phyloP scores from a whole-genome alignment of 2,113 vertebrate species.

The Anguilla japonica region DNA sequence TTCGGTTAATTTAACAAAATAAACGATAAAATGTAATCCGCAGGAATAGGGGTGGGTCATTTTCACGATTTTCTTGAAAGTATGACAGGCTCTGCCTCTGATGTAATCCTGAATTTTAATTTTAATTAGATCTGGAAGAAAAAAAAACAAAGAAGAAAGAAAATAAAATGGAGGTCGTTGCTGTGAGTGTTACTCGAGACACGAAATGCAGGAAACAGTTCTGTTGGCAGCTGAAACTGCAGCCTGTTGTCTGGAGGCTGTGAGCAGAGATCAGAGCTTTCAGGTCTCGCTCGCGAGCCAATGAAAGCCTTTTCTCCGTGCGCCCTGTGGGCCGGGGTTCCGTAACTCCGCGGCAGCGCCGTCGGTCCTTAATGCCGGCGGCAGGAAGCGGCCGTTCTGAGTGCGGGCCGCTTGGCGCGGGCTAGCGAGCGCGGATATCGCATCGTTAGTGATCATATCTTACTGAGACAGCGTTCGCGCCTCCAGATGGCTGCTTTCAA shows the following conservation, averaged over 20 bases:
- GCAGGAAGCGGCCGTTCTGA: not conserved
- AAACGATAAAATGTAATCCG: no score
- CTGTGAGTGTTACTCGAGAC: not conserved
- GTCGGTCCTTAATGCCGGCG: not conserved
- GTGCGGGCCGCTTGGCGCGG: not conserved
- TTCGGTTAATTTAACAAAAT: no score
- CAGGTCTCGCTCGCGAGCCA: conserved; percentile 73
- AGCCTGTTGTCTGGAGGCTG: no score
- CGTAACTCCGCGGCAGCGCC: not conserved
- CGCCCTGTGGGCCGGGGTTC: not conserved
- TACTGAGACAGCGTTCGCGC: conserved; percentile 99
- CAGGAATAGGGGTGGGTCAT: no score
- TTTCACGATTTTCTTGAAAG: no score
- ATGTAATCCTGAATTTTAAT: not conserved
- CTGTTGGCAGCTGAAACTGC: not conserved
- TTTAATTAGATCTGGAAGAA: not conserved
- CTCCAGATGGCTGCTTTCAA: conserved; percentile 99
- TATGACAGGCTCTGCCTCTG: no score
- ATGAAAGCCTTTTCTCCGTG: conserved; percentile 72
- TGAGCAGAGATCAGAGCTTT: conserved; percentile 43
- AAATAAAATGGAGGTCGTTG: not conserved
- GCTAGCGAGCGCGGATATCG: conserved; percentile 94
- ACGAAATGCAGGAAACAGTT: not conserved
- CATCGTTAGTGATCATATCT: conserved; percentile 99
- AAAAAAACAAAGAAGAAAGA: not conserved